phyloP scores from a whole-genome alignment of 2,113 vertebrate genomes.

The Lagenorhynchus albirostris region DNA sequence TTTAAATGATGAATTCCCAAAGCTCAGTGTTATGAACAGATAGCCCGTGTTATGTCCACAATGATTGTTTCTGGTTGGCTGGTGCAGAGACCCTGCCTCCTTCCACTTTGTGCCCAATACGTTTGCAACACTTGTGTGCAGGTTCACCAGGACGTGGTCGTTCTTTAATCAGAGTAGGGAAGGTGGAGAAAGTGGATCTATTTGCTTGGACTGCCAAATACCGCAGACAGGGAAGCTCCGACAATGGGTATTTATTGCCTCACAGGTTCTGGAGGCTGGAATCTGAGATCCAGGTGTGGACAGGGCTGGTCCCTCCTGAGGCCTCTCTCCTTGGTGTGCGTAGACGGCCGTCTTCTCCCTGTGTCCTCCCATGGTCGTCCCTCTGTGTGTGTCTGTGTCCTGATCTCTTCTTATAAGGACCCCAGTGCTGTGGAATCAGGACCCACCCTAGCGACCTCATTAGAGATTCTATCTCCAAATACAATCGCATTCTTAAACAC shows the following conservation, averaged over 20 bases:
- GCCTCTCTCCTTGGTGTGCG: too few relatives aligned
- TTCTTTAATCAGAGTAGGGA: not conserved
- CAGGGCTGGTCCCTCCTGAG: too few relatives aligned
- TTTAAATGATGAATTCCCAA: not conserved
- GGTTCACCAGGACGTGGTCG: not conserved
- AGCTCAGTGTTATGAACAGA: too few relatives aligned
- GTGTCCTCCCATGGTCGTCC: too few relatives aligned
- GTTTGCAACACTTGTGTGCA: not conserved
- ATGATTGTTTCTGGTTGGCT: not conserved
- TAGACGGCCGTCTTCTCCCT: too few relatives aligned
- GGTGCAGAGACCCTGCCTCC: too few relatives aligned
- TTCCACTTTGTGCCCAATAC: accelerated
- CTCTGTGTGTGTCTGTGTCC: too few relatives aligned
- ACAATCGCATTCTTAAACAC: not conserved
- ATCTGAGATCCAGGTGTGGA: not conserved
- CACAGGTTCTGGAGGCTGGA: not conserved
- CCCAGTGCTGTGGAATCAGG: too few relatives aligned
- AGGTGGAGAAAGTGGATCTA: too few relatives aligned
- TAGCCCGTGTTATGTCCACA: not conserved
- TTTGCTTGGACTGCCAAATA: not conserved
- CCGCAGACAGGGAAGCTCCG: not conserved
- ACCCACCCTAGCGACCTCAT: too few relatives aligned
- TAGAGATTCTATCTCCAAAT: not conserved
- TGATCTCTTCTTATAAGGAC: too few relatives aligned
- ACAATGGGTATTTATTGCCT: not conserved